Percentiles rank a stretch among this genome's conserved stretches.
Evolutionary conservation across 2,888 invertebrate species (phyloP).

Genomic region (Neoscelio sp.): DNA sequence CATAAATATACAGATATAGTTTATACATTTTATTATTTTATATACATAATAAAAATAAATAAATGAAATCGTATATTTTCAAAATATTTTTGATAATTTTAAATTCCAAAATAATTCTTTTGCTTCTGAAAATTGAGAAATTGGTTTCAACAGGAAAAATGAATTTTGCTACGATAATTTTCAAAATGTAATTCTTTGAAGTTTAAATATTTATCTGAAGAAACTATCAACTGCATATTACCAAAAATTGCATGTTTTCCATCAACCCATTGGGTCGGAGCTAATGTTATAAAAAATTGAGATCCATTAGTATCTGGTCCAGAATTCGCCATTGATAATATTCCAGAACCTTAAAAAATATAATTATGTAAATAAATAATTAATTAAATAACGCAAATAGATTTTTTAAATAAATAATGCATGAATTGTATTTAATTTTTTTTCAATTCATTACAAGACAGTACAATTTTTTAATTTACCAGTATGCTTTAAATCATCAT

Average conservation of each 20-base stretch:
- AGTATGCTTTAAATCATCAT: conserved; percentile 97
- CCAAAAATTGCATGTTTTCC: conserved; percentile 99
- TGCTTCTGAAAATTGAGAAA: too few species aligned
- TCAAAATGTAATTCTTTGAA: conserved; percentile 5
- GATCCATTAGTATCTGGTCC: conserved; percentile 98
- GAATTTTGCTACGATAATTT: too few species aligned
- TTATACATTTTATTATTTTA: not conserved
- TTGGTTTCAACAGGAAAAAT: too few species aligned
- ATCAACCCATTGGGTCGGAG: conserved; percentile 99
- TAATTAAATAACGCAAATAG: too few species aligned
- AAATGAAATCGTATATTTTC: too few species aligned
- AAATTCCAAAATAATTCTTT: not conserved
- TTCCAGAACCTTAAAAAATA: conserved; percentile 86
- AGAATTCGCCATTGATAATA: conserved; percentile 98
- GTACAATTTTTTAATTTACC: conserved; percentile 83
- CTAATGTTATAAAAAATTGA: conserved; percentile 98
- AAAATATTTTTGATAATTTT: too few species aligned
- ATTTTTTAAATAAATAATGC: not conserved
- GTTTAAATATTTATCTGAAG: conserved; percentile 14
- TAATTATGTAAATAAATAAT: too few species aligned
- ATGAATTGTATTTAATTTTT: conserved; percentile 7
- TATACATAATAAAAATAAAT: not conserved
- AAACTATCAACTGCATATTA: too few species aligned
- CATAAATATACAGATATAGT: too few species aligned
- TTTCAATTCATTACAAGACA: not conserved